phyloP scores from a whole-genome alignment of 1,140 invertebrate species.

The Pseudoatta argentina region DNA sequence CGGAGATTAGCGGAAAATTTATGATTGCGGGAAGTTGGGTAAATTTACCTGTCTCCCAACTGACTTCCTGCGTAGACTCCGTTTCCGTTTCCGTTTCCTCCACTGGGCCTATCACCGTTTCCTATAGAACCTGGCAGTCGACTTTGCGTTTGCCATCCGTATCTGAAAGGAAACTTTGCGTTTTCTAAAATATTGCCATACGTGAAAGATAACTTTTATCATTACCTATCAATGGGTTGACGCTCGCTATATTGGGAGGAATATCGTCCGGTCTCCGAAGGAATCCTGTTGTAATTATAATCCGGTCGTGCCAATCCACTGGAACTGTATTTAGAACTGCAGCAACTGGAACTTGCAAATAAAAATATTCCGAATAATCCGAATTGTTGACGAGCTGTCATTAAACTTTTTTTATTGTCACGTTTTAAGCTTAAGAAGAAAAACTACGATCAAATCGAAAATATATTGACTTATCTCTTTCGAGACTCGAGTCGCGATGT shows the following conservation, averaged over 20 bases:
- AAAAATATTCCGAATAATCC: conserved; percentile 50
- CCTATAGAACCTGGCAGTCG: conserved; percentile 44
- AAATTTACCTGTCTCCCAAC: conserved; percentile 67
- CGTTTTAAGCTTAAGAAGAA: background rate
- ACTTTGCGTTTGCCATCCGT: conserved; percentile 67
- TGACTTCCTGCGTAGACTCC: conserved; percentile 52
- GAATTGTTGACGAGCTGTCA: background rate
- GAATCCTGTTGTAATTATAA: conserved; percentile 50
- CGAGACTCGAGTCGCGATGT: conserved; percentile 25
- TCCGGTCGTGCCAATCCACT: conserved; percentile 64
- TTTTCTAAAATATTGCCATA: background rate
- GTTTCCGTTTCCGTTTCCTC: conserved; percentile 21
- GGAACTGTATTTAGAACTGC: conserved; percentile 71
- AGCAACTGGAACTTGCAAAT: conserved; percentile 76
- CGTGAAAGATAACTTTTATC: background rate
- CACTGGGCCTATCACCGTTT: conserved; percentile 36
- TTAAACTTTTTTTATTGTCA: background rate
- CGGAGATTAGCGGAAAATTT: conserved; percentile 26
- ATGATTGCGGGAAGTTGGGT: background rate
- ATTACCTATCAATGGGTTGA: conserved; percentile 74
- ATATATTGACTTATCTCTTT: conserved; percentile 76
- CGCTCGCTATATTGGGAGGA: conserved; percentile 68
- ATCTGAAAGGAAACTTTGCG: conserved; percentile 47
- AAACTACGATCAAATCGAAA: background rate
- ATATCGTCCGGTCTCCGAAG: conserved; percentile 65